A percentile compares a stretch with the other conserved stretches of the same genome.
Evolutionary conservation across 2,113 vertebrate genomes (phyloP).

Genomic region (Barnardius zonarius): DNA sequence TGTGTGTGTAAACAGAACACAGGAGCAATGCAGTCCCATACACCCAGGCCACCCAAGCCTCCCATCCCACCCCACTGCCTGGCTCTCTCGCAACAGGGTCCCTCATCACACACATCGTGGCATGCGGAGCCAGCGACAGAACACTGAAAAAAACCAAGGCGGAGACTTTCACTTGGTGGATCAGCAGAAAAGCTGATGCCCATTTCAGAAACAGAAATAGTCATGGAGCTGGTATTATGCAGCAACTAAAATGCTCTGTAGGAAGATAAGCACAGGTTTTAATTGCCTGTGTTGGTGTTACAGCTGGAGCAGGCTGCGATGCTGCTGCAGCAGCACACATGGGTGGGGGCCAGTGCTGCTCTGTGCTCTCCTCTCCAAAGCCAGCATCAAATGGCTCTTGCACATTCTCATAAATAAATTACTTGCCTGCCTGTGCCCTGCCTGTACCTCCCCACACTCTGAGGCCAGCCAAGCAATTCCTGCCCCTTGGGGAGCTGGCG

Average conservation of each 20-base stretch:
- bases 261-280: neutral
- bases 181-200: neutral
- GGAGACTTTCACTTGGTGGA: neutral
- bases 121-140: fast-evolving
- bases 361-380: neutral
- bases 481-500: neutral
- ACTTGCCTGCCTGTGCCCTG: neutral
- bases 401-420: neutral
- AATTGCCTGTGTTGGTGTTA: neutral
- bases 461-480: neutral
- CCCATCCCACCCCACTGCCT: neutral
- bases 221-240: neutral
- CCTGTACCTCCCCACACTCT: neutral
- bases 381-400: neutral
- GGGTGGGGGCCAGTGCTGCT: neutral
- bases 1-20: neutral
- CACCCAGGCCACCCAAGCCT: neutral
- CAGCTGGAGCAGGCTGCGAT: neutral
- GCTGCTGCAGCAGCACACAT: fast-evolving
- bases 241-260: neutral
- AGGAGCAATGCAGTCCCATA: neutral
- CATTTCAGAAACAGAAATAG: neutral
- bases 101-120: fast-evolving
- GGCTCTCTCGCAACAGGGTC: neutral
- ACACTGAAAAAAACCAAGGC: neutral